Evolutionary conservation across 1,140 invertebrate genomes (phyloP).

Genomic region (Ditylenchus dipsaci): DNA sequence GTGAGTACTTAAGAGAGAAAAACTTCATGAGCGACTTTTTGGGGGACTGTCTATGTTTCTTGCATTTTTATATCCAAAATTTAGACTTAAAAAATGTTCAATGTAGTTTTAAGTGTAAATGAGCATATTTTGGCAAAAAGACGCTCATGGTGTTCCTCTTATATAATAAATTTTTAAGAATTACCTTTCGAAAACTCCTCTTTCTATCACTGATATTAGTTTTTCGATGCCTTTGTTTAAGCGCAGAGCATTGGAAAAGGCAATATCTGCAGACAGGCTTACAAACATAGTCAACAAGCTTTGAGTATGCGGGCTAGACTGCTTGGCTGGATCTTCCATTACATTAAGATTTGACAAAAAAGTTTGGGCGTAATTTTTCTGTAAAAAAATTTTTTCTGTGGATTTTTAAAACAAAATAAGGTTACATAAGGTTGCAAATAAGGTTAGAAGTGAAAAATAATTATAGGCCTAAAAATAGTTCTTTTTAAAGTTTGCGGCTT

Average conservation of each 20-base stretch:
- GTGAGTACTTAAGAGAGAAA: too few relatives aligned
- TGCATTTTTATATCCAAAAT: too few relatives aligned
- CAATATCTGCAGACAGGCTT: conserved; percentile 27
- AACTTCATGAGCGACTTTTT: too few relatives aligned
- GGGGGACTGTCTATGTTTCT: too few relatives aligned
- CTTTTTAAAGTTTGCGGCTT: too few relatives aligned
- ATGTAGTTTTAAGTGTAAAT: too few relatives aligned
- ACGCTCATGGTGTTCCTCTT: too few relatives aligned
- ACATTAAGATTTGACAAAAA: conserved; percentile 20
- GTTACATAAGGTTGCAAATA: too few relatives aligned
- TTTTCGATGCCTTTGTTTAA: conserved; percentile 15
- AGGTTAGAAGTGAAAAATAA: too few relatives aligned
- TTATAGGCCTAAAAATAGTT: too few relatives aligned
- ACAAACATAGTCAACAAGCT: conserved; percentile 11
- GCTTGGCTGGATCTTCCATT: conserved; percentile 6
- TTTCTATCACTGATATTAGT: conserved; percentile 33
- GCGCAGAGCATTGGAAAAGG: conserved; percentile 31
- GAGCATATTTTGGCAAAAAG: too few relatives aligned
- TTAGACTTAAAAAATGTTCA: too few relatives aligned
- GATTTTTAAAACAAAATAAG: background rate
- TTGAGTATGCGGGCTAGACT: background rate
- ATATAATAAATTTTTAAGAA: background rate
- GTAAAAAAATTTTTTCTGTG: conserved; percentile 2
- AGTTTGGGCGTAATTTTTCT: conserved; percentile 23
- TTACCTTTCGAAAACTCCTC: conserved; percentile 24